Conservation (phyloP, 2,113 vertebrate species). For the Passerina amoena region DNA sequence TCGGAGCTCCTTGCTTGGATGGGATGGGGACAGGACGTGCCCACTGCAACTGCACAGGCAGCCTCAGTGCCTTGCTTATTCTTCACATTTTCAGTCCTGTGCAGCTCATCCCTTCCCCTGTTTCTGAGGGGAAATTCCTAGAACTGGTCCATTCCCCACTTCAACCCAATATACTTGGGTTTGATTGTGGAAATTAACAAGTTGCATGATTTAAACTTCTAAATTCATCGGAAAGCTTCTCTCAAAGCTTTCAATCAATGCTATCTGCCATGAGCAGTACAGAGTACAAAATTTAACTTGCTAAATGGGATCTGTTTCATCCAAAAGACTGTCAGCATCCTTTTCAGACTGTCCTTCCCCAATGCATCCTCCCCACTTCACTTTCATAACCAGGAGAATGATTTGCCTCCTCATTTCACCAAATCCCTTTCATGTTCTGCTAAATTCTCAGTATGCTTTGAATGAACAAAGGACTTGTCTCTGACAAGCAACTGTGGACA, state of each 20-base stretch:
- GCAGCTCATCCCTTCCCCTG: not conserved
- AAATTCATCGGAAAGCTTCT: not conserved
- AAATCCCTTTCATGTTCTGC: not conserved
- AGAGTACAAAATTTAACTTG: not conserved
- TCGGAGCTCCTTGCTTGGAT: not conserved
- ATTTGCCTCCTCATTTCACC: not conserved
- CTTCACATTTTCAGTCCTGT: not conserved
- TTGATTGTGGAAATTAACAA: not conserved
- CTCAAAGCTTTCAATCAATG: not conserved
- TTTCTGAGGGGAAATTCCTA: not conserved
- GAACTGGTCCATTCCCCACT: not conserved
- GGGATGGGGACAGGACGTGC: not conserved
- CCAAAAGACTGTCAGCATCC: not conserved
- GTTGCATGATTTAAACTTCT: not conserved
- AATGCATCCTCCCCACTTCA: not conserved
- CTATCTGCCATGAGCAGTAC: not conserved
- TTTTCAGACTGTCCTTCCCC: not conserved
- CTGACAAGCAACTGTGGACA: not conserved
- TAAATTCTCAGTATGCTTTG: not conserved
- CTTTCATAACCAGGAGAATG: not conserved
- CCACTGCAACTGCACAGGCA: fast-evolving
- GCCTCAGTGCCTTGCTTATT: not conserved
- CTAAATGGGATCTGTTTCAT: not conserved
- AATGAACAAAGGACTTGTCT: not conserved
- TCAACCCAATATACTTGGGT: not conserved